phyloP scores from a whole-genome alignment of 2,888 invertebrate species.

The Acanthacorydalis orientalis region DNA sequence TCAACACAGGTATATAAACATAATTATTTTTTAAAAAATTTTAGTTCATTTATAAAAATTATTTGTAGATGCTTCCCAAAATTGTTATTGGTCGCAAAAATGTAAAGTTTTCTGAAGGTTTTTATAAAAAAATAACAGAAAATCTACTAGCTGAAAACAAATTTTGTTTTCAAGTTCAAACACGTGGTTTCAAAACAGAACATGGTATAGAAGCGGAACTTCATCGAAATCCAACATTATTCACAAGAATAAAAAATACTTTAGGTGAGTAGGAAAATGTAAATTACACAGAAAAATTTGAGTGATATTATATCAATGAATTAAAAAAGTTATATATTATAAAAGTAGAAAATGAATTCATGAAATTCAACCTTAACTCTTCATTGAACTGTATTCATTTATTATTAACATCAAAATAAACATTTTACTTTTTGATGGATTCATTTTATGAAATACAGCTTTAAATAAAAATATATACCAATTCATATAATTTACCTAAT shows the following conservation, averaged over 20 bases:
- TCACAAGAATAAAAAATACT: slow-evolving; percentile 45
- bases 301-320: background rate
- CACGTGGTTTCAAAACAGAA: slow-evolving; percentile 66
- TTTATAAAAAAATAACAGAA: slow-evolving; percentile 19
- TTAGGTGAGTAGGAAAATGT: slow-evolving; percentile 24
- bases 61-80: slow-evolving; percentile 13
- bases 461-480: background rate
- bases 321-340: background rate
- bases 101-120: slow-evolving; percentile 16
- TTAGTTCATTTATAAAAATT: too few species aligned
- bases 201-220: slow-evolving; percentile 51
- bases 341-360: background rate
- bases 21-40: too few species aligned
- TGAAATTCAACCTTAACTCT: background rate
- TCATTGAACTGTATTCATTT: too few species aligned
- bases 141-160: slow-evolving; percentile 17
- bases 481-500: too few species aligned
- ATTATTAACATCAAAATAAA: too few species aligned
- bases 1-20: too few species aligned
- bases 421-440: too few species aligned
- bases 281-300: too few species aligned
- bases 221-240: slow-evolving; percentile 51
- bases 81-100: slow-evolving; percentile 15
- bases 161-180: slow-evolving; percentile 31
- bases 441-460: background rate